Evolutionary conservation across 1,140 invertebrate species (phyloP).

Genomic region (Bathynomus jamesi): DNA sequence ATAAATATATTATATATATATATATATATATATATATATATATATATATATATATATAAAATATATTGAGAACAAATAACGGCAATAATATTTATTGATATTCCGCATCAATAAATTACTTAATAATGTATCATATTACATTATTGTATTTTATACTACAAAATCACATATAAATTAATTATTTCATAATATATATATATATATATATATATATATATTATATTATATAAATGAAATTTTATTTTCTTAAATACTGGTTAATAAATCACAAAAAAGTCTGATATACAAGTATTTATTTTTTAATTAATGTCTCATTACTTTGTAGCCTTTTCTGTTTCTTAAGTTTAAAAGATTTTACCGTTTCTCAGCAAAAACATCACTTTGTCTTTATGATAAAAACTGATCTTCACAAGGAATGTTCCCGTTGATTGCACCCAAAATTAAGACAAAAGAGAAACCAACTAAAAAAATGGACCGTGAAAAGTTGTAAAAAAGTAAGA

Average conservation of each 20-base stretch:
- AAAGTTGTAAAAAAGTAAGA: too few species aligned
- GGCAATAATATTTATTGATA: not conserved
- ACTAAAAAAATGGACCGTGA: too few species aligned
- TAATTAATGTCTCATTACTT: not conserved
- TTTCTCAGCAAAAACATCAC: too few species aligned
- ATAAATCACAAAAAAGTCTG: not conserved
- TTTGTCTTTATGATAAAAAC: too few species aligned
- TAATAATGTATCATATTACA: not conserved
- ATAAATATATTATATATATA: not conserved
- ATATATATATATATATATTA: not conserved
- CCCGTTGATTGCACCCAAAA: too few species aligned
- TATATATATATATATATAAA: not conserved
- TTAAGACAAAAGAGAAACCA: too few species aligned
- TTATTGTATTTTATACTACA: not conserved
- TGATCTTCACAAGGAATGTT: too few species aligned
- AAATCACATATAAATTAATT: not conserved
- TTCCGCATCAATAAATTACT: not conserved
- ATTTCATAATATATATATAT: constrained; percentile 3
- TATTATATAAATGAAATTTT: not conserved
- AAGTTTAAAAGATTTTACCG: not conserved
- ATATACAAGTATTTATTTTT: not conserved
- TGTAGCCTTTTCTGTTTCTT: not conserved
- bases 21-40: not conserved
- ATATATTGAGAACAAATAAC: not conserved
- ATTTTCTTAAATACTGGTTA: not conserved